phyloP scores from a whole-genome alignment of 1,140 invertebrate species.

The Pseudomyrmex concolor region DNA sequence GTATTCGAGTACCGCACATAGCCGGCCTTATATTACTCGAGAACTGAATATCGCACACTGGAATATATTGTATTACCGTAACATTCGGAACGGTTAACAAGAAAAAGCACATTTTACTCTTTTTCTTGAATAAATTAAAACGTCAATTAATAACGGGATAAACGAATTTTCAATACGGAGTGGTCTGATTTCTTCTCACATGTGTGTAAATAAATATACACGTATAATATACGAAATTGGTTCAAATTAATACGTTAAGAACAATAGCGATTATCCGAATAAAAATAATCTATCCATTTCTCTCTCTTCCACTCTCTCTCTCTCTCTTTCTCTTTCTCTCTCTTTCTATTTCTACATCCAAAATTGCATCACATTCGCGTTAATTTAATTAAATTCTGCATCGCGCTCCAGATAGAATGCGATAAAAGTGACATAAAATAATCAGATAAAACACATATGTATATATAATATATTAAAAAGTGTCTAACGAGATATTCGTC shows the following conservation, averaged over 20 bases:
- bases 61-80: not conserved
- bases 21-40: no score
- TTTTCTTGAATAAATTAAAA: conserved; percentile 11
- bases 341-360: no score
- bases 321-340: no score
- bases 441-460: conserved; percentile 22
- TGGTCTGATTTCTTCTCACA: conserved; percentile 1
- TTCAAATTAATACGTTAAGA: conserved; percentile 30
- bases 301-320: no score
- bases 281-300: conserved; percentile 4
- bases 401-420: not conserved
- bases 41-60: not conserved
- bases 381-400: conserved; percentile 47
- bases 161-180: not conserved
- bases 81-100: not conserved
- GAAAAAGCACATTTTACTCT: conserved; percentile 15
- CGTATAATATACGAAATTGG: not conserved
- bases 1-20: no score
- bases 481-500: conserved; percentile 10
- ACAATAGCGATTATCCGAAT: not conserved
- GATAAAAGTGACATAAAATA: conserved; percentile 21
- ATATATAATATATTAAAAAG: not conserved
- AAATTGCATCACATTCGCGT: not conserved
- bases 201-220: not conserved
- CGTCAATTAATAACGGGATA: conserved; percentile 16